These are phyloP conservation scores for Orthosia gracilis DNA, from an alignment of 2,888 invertebrate genomes.

Conservation along the genomic window DNA sequence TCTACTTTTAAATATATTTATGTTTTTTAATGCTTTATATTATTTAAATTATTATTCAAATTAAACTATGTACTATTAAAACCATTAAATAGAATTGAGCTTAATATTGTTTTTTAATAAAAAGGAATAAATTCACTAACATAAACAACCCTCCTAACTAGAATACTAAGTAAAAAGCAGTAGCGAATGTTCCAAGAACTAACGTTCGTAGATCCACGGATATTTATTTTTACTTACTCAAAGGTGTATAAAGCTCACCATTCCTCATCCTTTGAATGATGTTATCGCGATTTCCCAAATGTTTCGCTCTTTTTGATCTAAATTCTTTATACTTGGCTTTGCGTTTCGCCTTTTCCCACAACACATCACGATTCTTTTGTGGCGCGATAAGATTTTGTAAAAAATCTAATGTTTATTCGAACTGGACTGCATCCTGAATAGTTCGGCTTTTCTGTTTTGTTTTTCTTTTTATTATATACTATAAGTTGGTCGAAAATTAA, in stretches of 20 bases:
- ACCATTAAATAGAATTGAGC: no score
- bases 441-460: conserved; percentile 46
- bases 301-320: conserved; percentile 88
- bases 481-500: no score
- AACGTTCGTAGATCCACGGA: conserved; percentile 73
- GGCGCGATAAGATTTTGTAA: conserved; percentile 79
- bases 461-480: conserved; percentile 33
- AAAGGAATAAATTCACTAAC: conserved; percentile 25
- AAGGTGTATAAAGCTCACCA: conserved; percentile 86
- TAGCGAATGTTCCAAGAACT: conserved; percentile 50
- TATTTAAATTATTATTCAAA: not conserved
- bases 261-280: conserved; percentile 88
- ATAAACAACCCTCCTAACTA: conserved; percentile 30
- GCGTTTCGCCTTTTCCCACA: conserved; percentile 82
- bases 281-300: conserved; percentile 88
- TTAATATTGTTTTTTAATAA: not conserved
- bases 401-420: conserved; percentile 79
- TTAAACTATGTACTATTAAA: no score
- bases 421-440: conserved; percentile 69
- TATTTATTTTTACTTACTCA: conserved; percentile 85
- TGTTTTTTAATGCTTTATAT: no score
- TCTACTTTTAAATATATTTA: no score
- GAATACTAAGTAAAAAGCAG: conserved; percentile 51
- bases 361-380: conserved; percentile 87
- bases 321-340: conserved; percentile 87